These are phyloP conservation scores for Miopithecus talapoin DNA, from an alignment of 2,797 vertebrate genomes.

Conservation along the genomic window DNA sequence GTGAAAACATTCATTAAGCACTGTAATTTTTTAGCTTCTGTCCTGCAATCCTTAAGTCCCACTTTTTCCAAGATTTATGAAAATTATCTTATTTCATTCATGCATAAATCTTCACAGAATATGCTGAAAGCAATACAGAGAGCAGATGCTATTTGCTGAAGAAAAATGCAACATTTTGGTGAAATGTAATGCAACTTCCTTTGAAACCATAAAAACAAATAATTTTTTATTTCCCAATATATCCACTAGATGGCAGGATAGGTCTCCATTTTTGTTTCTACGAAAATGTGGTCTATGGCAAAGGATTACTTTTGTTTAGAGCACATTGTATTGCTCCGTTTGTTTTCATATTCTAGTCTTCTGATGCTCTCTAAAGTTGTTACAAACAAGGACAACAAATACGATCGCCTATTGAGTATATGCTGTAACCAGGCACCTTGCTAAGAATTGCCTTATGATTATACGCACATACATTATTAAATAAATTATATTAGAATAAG, in stretches of 20 bases:
- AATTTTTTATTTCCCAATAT: background rate
- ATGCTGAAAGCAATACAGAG: background rate
- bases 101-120: background rate
- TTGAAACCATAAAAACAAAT: background rate
- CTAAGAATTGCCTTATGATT: background rate
- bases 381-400: background rate
- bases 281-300: rapidly evolving
- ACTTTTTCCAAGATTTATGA: background rate
- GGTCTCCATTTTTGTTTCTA: background rate
- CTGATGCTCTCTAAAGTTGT: background rate
- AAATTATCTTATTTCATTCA: background rate
- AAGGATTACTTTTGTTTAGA: background rate
- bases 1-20: background rate
- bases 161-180: background rate
- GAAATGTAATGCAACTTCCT: background rate
- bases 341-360: background rate
- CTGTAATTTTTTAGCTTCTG: background rate
- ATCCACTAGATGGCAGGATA: conserved; percentile 61
- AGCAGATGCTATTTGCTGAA: background rate
- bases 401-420: background rate
- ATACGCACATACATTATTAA: background rate
- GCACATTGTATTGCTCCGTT: background rate
- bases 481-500: background rate
- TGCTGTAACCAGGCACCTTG: background rate
- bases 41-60: background rate